phyloP scores from a whole-genome alignment of 2,113 vertebrate species.

The Xenotilapia flavipinnis region DNA sequence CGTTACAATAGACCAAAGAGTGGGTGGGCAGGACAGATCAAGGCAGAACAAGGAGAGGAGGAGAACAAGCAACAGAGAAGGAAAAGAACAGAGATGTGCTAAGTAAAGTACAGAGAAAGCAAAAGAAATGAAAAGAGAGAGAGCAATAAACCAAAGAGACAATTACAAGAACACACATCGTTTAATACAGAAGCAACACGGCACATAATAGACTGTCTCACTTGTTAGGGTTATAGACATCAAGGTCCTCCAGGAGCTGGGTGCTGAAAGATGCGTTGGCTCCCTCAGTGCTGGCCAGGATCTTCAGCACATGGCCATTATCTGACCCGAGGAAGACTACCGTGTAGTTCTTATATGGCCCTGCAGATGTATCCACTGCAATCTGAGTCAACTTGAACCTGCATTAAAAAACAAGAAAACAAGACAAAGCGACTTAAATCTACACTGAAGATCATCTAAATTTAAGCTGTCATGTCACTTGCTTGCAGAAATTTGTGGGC shows the following conservation, averaged over 20 bases:
- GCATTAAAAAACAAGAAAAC: neutral
- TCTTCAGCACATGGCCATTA: constrained; percentile 85
- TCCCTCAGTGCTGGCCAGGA: constrained; percentile 72
- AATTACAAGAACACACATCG: neutral
- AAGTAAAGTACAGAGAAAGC: neutral
- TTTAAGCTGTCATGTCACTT: neutral
- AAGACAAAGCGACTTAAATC: neutral
- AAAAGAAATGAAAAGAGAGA: neutral
- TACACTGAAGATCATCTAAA: neutral
- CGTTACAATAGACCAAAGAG: constrained; percentile 26
- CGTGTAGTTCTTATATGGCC: constrained; percentile 76
- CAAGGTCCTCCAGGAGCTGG: constrained; percentile 84
- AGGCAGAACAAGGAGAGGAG: neutral
- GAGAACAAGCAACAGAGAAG: neutral
- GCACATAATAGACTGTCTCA: constrained; percentile 51
- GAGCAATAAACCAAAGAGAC: neutral
- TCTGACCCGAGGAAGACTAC: constrained; percentile 88
- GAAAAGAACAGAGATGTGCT: neutral
- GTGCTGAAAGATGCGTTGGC: constrained; percentile 60
- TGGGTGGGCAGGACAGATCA: constrained; percentile 31
- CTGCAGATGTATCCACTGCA: constrained; percentile 80
- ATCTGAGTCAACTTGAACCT: constrained; percentile 86
- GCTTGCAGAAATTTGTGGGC: neutral
- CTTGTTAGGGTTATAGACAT: constrained; percentile 82
- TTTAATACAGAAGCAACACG: neutral